Base-by-base conservation (phyloP, 2,797 vertebrate genomes). In the Acipenser oxyrinchus region DNA sequence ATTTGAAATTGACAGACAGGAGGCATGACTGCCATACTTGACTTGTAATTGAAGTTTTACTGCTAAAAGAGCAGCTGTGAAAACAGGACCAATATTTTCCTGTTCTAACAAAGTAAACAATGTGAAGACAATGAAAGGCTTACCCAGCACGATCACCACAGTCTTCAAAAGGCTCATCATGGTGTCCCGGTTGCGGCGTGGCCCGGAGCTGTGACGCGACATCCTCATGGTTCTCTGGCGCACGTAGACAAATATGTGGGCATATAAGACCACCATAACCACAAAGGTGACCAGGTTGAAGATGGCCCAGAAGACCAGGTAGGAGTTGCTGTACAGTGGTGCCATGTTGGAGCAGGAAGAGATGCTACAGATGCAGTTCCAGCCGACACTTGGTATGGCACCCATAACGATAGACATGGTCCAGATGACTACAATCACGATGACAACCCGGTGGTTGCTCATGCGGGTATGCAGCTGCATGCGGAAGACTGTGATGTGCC, bases 111-210 rank as follows among this genome's bases (percentile, higher is more conserved):
- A 5, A 37, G 37, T 37, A 37, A 37, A 37, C 37, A 37, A 4
- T 37, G 37, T 5, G 37, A 5, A 4, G 5, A 48, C 4, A n/a
- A 55, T 48, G 9, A 63, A 66, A 15, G 64, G 83, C 89, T 92
- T 75, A 99, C 97, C 97, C 68, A 99, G 86, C 8, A 99, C 96
- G 72, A 99, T 99, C 75, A 89, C 95, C 72, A 99, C 97, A 0
- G 97, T 99, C 87, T 98, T 99, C 83, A 99, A 87, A 81, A 99
- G 89, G 75, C 95, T 98, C 97, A 99, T 98, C 96, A 99, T 99
- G 74, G 97, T 99, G 72, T 99, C 97, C 62, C 96, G 89, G 84
- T 98, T 99, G 70, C 96, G 89, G 37, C 95, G 89, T 1, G 92
- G 95, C 65, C 95, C 96, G 51, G 97, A 99, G 84, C 95, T 97